A percentile compares a stretch with the other conserved stretches of the same genome.
phyloP scores from a whole-genome alignment of 2,797 vertebrate genomes.

The Valencia hispanica region DNA sequence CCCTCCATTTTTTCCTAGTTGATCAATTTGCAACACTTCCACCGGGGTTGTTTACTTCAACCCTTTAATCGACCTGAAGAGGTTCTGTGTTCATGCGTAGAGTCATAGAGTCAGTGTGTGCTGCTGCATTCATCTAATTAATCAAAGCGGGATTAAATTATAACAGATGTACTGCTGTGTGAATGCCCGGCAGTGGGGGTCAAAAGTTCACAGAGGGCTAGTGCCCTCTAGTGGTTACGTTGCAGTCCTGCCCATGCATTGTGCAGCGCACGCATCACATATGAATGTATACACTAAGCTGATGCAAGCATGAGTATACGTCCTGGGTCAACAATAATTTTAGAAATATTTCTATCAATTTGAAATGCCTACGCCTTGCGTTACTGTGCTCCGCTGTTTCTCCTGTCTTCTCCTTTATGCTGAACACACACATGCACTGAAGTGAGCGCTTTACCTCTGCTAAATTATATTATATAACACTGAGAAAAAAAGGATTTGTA shows the following conservation, averaged over 20 bases:
- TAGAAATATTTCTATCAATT: slow-evolving; percentile 30
- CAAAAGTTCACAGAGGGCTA: slow-evolving; percentile 63
- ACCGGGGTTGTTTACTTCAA: slow-evolving; percentile 7
- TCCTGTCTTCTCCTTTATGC: not conserved
- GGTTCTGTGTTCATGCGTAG: slow-evolving; percentile 11
- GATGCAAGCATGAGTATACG: slow-evolving; percentile 18
- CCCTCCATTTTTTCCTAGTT: slow-evolving; percentile 32
- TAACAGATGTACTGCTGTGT: slow-evolving; percentile 43
- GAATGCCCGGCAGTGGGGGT: slow-evolving; percentile 58
- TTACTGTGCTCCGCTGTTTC: slow-evolving; percentile 2
- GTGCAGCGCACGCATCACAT: not conserved
- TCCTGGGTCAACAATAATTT: slow-evolving; percentile 42
- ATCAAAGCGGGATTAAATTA: slow-evolving; percentile 50
- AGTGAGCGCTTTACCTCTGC: slow-evolving; percentile 27
- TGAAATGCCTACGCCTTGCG: slow-evolving; percentile 1
- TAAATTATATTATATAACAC: slow-evolving; percentile 49
- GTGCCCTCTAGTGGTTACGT: slow-evolving; percentile 43
- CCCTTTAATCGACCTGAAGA: slow-evolving; percentile 13
- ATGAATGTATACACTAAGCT: slow-evolving; percentile 14
- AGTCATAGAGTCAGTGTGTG: slow-evolving; percentile 43
- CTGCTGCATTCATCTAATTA: slow-evolving; percentile 54
- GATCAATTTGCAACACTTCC: slow-evolving; percentile 49
- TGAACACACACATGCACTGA: slow-evolving; percentile 1
- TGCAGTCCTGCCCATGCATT: slow-evolving; percentile 5
- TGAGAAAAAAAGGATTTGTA: slow-evolving; percentile 16